Evolutionary conservation across 2,888 invertebrate species (phyloP).

Genomic region (Spodoptera picta): DNA sequence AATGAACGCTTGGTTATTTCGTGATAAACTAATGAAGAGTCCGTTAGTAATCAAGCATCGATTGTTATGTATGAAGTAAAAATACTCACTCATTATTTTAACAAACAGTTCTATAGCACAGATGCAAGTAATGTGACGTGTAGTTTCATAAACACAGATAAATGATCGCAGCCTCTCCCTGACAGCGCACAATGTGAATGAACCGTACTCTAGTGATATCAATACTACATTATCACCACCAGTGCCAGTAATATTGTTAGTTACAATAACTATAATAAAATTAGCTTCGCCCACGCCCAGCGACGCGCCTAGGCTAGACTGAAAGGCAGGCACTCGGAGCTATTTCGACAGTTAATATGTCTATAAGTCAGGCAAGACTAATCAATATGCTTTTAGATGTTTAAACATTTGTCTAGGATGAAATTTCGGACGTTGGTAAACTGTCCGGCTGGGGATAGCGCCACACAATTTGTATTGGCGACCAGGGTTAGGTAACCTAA

Average conservation of each 20-base stretch:
- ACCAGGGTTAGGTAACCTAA: neutral
- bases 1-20: constrained; percentile 28
- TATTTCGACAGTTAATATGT: constrained; percentile 64
- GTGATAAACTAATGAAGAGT: constrained; percentile 42
- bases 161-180: constrained; percentile 45
- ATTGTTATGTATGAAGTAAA: constrained; percentile 38
- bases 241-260: constrained; percentile 58
- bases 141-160: constrained; percentile 52
- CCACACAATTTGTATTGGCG: constrained; percentile 35
- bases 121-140: constrained; percentile 44
- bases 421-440: constrained; percentile 59
- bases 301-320: constrained; percentile 63
- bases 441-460: constrained; percentile 14
- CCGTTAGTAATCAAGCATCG: constrained; percentile 34
- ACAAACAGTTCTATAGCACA: constrained; percentile 29
- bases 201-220: constrained; percentile 65
- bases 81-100: constrained; percentile 53
- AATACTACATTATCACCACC: constrained; percentile 62
- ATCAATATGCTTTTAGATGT: constrained; percentile 77
- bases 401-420: constrained; percentile 63
- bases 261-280: constrained; percentile 64
- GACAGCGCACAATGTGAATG: constrained; percentile 65
- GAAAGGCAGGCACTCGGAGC: constrained; percentile 55
- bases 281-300: constrained; percentile 63
- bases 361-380: constrained; percentile 69